These are phyloP conservation scores for Pogoniulus pusillus DNA, from an alignment of 2,797 vertebrate species.

Conservation along the genomic window DNA sequence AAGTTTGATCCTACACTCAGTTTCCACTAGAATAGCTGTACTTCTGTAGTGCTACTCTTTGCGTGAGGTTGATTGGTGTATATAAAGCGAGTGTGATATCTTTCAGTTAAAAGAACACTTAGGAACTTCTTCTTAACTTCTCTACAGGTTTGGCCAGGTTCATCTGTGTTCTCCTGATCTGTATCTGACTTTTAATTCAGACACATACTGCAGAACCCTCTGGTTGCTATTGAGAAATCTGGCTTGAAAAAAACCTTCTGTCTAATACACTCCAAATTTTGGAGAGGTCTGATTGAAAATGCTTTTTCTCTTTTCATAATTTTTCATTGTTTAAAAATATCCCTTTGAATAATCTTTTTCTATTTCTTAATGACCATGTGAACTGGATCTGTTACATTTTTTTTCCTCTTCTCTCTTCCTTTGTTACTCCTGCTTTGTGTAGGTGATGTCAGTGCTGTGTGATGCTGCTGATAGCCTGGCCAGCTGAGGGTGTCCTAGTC, in stretches of 20 bases:
- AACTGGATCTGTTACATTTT: background rate
- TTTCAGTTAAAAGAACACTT: background rate
- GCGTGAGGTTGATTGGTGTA: background rate
- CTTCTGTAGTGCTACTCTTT: background rate
- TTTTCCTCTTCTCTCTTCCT: background rate
- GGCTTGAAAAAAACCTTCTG: background rate
- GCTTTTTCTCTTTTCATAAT: background rate
- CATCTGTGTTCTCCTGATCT: background rate
- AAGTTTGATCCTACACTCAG: background rate
- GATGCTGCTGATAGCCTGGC: background rate
- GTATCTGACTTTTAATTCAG: background rate
- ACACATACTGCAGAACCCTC: background rate
- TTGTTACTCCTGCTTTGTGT: background rate
- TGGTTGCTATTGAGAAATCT: background rate
- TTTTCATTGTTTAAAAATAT: background rate
- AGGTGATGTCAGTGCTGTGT: rapidly evolving
- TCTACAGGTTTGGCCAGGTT: background rate
- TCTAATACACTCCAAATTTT: background rate
- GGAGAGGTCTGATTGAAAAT: background rate
- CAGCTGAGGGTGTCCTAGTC: background rate
- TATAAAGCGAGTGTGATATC: background rate
- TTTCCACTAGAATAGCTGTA: background rate
- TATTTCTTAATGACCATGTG: background rate
- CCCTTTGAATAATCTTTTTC: background rate
- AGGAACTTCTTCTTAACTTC: background rate